These are phyloP conservation scores for Helicolenus hilgendorfi DNA, from an alignment of 2,797 vertebrate genomes.

Conservation along the genomic window DNA sequence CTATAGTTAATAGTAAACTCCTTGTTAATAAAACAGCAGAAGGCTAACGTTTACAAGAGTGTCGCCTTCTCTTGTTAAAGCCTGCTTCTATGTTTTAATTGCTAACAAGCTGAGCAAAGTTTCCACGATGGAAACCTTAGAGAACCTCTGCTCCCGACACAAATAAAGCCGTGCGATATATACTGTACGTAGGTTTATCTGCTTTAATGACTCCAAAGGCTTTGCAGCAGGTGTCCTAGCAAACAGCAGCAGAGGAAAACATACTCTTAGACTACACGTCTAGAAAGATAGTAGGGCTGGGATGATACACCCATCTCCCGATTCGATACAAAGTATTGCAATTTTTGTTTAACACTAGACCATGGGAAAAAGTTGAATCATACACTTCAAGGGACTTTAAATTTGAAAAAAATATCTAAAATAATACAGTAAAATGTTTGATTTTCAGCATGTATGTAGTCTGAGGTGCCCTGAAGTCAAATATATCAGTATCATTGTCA, in stretches of 20 bases:
- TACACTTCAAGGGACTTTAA: no score
- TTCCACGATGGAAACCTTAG: conserved; percentile 74
- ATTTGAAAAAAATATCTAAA: no score
- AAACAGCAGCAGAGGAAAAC: background rate
- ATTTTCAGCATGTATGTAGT: no score
- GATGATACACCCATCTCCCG: no score
- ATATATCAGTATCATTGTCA: no score
- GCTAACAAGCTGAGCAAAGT: conserved; percentile 55
- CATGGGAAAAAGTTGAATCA: no score
- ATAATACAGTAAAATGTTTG: no score
- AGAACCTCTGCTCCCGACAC: conserved; percentile 15
- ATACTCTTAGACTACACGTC: background rate
- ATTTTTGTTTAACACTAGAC: no score
- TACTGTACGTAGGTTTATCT: background rate
- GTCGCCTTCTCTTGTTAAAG: conserved; percentile 59
- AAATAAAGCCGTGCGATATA: background rate
- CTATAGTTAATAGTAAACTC: conserved; percentile 76
- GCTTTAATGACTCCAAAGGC: background rate
- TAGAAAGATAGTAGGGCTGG: background rate
- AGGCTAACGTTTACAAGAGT: conserved; percentile 59
- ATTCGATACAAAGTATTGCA: no score
- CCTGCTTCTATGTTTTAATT: conserved; percentile 53
- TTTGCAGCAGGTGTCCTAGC: conserved; percentile 59
- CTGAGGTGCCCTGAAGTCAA: no score
- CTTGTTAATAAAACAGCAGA: conserved; percentile 75